These are phyloP conservation scores for Cephus pulcher DNA, from an alignment of 2,888 invertebrate genomes.

Conservation along the genomic window DNA sequence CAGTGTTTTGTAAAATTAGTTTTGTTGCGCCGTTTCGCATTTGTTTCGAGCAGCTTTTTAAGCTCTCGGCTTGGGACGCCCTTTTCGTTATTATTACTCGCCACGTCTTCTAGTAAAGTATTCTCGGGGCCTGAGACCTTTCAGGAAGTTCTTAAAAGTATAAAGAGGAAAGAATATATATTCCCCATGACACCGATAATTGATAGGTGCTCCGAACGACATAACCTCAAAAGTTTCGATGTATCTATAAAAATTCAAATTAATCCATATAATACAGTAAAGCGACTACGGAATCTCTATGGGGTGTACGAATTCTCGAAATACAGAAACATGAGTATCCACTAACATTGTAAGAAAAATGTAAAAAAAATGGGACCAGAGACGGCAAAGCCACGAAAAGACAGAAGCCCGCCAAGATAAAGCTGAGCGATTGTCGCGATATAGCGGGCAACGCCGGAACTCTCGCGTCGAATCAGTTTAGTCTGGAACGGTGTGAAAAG, in stretches of 20 bases:
- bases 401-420: neutral
- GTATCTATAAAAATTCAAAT: neutral
- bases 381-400: neutral
- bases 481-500: neutral
- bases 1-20: conserved; percentile 54
- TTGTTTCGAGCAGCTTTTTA: conserved; percentile 21
- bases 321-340: neutral
- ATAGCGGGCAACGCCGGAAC: neutral
- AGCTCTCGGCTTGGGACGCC: neutral
- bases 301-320: neutral
- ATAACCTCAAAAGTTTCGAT: neutral
- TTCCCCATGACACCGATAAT: neutral
- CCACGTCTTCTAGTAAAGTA: neutral
- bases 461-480: neutral
- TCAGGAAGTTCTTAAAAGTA: neutral
- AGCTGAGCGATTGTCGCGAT: neutral
- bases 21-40: conserved; percentile 44
- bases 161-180: neutral
- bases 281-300: neutral
- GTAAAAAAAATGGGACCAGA: neutral
- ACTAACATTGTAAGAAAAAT: neutral
- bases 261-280: neutral
- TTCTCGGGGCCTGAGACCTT: neutral
- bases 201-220: neutral
- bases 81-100: neutral